Base-by-base conservation (phyloP, 1,140 invertebrate genomes). In the Pogonomyrmex californicus region DNA sequence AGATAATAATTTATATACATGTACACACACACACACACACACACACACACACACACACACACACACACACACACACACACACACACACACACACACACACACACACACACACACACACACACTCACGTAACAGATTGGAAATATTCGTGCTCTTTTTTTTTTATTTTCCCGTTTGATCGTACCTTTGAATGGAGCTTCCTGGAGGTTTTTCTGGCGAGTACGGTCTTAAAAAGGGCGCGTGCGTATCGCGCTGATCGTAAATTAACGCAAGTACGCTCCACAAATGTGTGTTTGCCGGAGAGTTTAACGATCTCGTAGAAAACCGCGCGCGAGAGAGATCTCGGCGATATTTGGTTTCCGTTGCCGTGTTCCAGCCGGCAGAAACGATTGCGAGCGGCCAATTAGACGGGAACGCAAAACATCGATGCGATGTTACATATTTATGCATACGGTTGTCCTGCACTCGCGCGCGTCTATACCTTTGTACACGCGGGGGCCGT, bases 371-470 rank as follows among this genome's bases (percentile, higher is more conserved):
- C 49, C 66, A 38, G 30, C 12, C 81, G 70, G 14, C 33, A 47
- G 73, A 65, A 77, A 85, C 73, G 77, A 79, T 47, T 33, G 23
- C 68, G 70, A 83, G 56, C 73, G 86, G 82, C 86, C 91, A 91
- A 92, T 92, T 92, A 91, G 71, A 87, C 77, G 68, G 49, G 66
- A 91, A 76, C 85, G 77, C 68, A 77, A 86, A 89, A 87, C 88
- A 87, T 88, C 85, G 79, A 83, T 85, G 33, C 49, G n/a, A 86
- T 70, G 79, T 88, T 87, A 88, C 75, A 56, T 79, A 90, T 90
- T 88, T 88, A 90, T 88, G 89, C 79, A 88, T 87, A 71, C 71
- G 62, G 78, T 73, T 62, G 58, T 23, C 68, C 47, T 23, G 82
- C 56, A 51, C 9, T 68, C 85, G 77, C 54, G 36, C 85, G 78